These are phyloP conservation scores for Macrobrachium nipponense DNA, from an alignment of 1,140 invertebrate species.

Conservation along the genomic window DNA sequence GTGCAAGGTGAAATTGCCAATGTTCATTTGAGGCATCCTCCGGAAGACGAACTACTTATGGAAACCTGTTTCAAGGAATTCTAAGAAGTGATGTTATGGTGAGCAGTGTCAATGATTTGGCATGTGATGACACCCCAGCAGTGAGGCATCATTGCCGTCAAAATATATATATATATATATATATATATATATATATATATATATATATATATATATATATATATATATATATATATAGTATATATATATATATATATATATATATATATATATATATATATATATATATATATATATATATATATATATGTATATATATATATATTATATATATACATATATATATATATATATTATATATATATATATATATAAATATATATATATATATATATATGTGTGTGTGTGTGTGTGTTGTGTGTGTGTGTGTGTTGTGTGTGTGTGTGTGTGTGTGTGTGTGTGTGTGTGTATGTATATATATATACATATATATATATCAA, in stretches of 20 bases:
- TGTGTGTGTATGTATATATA: too few relatives aligned
- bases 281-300: neutral
- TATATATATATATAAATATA: neutral
- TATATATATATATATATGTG: neutral
- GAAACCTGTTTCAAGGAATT: too few relatives aligned
- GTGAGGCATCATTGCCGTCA: neutral
- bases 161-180: conserved; percentile 13
- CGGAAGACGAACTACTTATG: too few relatives aligned
- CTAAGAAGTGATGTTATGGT: too few relatives aligned
- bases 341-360: neutral
- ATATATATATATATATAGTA: neutral
- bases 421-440: too few relatives aligned
- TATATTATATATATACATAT: neutral
- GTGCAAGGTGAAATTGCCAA: too few relatives aligned
- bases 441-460: too few relatives aligned
- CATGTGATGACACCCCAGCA: too few relatives aligned
- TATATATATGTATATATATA: neutral
- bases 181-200: conserved; percentile 17
- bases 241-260: neutral
- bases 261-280: neutral
- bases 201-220: neutral
- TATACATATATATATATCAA: too few relatives aligned
- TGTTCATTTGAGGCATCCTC: too few relatives aligned
- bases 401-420: too few relatives aligned
- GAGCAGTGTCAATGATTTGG: too few relatives aligned